These are phyloP conservation scores for Apis florea DNA, from an alignment of 1,140 invertebrate genomes.

Conservation along the genomic window DNA sequence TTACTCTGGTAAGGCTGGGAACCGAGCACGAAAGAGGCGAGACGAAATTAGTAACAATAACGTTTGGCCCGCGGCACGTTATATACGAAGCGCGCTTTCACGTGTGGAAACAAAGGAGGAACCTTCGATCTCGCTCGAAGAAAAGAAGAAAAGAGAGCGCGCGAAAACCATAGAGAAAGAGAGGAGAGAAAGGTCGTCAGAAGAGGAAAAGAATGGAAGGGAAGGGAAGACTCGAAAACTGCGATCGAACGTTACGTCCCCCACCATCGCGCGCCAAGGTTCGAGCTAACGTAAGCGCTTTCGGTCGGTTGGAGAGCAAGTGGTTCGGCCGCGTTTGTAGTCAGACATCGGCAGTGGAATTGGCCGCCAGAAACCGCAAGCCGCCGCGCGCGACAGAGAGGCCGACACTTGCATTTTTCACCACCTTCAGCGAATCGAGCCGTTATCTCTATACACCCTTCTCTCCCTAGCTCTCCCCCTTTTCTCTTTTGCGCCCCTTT, in stretches of 20 bases:
- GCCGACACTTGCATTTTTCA: slow-evolving; percentile 62
- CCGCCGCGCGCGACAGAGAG: slow-evolving; percentile 46
- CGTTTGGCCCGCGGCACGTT: slow-evolving; percentile 43
- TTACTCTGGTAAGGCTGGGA: slow-evolving; percentile 46
- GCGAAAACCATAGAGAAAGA: background rate
- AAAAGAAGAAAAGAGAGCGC: slow-evolving; percentile 5
- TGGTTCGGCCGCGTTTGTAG: slow-evolving; percentile 59
- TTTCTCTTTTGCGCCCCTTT: too few species aligned
- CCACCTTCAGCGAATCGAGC: slow-evolving; percentile 53
- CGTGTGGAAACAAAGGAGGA: slow-evolving; percentile 49
- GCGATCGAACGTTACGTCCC: slow-evolving; percentile 42
- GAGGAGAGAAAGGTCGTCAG: background rate
- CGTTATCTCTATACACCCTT: slow-evolving; percentile 11
- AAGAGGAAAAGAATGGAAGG: slow-evolving; percentile 28
- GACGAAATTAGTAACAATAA: slow-evolving; percentile 62
- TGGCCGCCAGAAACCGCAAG: slow-evolving; percentile 44
- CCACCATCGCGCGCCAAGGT: background rate
- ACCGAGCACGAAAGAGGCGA: slow-evolving; percentile 49
- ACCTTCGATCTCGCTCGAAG: slow-evolving; percentile 34
- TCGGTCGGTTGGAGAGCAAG: slow-evolving; percentile 61
- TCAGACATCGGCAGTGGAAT: slow-evolving; percentile 57
- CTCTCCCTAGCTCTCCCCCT: background rate
- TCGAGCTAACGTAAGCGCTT: slow-evolving; percentile 65
- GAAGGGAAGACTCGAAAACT: slow-evolving; percentile 45
- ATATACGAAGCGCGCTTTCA: slow-evolving; percentile 54